Base-by-base conservation (phyloP, 2,888 invertebrate species). In the Platerodrilus igneus region DNA sequence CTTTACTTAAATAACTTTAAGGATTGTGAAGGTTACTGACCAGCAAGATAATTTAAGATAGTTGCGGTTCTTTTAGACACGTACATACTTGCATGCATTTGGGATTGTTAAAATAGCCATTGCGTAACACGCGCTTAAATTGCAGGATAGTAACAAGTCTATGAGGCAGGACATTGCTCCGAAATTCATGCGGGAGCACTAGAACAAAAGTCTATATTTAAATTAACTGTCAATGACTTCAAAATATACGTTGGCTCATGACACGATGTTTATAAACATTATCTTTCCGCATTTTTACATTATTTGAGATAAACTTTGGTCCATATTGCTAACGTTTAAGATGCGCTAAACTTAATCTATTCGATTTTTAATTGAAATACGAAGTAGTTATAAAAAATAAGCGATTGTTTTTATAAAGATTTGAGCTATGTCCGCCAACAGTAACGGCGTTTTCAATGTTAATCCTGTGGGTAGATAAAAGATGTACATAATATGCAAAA, bases 221-320 rank as follows among this genome's bases (percentile, higher is more conserved):
- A 55, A 54, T 53, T 50, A 55, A 55, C 56, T 56, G 56, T 51
- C 56, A 56, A 56, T 56, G 56, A 54, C 54, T 56, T 48, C 51
- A 43, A 41, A 45, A 44, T 37, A 42, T 28, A n/a, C 37, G 38
- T 41, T 37, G 27, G 41, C 39, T 45, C 47, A 39, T 45, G 17
- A 42, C 41, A 41, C 39, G 37, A 34, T 44, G 48, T 41, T 38
- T 37, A 45, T 41, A 38, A 45, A 43, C 43, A 43, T 20, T 19
- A 32, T 15, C 11, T 32, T 21, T 28, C 8, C 7, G n/a, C 9
- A 16, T 17, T 16, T 10, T n/a, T 7, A 28, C 13, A n/a, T 8
- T 10, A 6, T 13, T 25, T 25, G 6, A n/a, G n/a, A n/a, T n/a
- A n/a, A n/a, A n/a, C n/a, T n/a, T n/a, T n/a, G n/a, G n/a, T n/a